Conservation (phyloP, 2,113 vertebrate species). For the Sorex fumeus region DNA sequence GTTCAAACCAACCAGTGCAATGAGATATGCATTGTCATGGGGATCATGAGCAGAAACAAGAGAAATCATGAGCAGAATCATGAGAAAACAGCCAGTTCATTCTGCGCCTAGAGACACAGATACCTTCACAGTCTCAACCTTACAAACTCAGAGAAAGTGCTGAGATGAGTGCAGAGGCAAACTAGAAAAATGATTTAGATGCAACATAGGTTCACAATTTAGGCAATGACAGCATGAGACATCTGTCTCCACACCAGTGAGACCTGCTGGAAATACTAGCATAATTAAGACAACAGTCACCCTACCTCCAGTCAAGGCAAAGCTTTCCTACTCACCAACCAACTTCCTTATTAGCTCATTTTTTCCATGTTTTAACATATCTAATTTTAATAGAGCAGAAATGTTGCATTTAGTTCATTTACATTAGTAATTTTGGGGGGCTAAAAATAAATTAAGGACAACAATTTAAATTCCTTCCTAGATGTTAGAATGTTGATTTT, state of each 20-base stretch:
- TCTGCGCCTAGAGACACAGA: slow-evolving; percentile 17
- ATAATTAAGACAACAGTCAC: neutral
- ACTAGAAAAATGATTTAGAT: neutral
- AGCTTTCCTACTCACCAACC: neutral
- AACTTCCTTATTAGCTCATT: neutral
- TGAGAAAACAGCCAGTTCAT: neutral
- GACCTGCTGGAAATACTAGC: neutral
- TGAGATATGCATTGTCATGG: neutral
- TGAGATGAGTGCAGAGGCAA: neutral
- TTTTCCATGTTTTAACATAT: slow-evolving; percentile 33
- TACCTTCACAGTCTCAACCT: neutral
- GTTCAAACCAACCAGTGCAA: slow-evolving; percentile 10
- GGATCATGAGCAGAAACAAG: neutral
- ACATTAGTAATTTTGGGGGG: neutral
- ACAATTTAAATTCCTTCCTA: slow-evolving; percentile 8
- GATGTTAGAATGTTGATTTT: neutral
- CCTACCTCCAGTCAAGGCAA: neutral
- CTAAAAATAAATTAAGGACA: slow-evolving; percentile 45
- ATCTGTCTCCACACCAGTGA: neutral
- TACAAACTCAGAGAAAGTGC: neutral
- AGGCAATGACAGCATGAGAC: neutral
- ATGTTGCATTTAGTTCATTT: neutral
- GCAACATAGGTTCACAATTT: neutral
- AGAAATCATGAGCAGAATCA: neutral
- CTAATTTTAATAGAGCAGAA: neutral